Conservation (phyloP, 2,113 vertebrate species). For the Dromas ardeola region DNA sequence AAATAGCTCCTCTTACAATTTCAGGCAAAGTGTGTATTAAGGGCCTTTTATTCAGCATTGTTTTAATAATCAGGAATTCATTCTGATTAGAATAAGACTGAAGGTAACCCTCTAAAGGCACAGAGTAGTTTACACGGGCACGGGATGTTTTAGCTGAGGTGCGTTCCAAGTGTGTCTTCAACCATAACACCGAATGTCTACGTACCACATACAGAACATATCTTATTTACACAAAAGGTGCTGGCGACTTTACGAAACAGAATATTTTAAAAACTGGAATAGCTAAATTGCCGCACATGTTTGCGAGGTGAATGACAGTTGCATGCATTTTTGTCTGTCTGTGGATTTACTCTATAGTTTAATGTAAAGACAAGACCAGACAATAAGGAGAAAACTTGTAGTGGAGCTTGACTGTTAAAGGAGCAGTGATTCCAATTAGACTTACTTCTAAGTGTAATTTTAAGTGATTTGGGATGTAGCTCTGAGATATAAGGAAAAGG, state of each 20-base stretch:
- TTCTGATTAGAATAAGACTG: neutral
- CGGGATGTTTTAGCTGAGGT: neutral
- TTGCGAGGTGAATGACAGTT: neutral
- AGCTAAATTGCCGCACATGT: neutral
- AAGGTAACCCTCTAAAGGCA: neutral
- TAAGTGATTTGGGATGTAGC: neutral
- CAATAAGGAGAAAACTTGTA: neutral
- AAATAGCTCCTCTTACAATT: neutral
- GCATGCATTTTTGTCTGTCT: neutral
- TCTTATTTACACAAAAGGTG: neutral
- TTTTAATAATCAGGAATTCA: neutral
- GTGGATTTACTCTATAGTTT: neutral
- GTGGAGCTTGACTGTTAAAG: neutral
- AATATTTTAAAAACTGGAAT: neutral
- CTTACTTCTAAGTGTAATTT: neutral
- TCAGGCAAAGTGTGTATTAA: neutral
- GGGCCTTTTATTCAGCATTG: neutral
- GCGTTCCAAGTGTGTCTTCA: neutral
- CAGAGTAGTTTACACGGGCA: neutral
- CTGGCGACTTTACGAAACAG: neutral
- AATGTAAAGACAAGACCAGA: neutral
- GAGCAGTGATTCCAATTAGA: neutral
- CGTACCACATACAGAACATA: accelerated
- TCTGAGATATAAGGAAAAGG: neutral
- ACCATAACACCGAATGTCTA: accelerated